Conservation (phyloP, 2,113 vertebrate genomes). For the Leucoraja erinaceus region DNA sequence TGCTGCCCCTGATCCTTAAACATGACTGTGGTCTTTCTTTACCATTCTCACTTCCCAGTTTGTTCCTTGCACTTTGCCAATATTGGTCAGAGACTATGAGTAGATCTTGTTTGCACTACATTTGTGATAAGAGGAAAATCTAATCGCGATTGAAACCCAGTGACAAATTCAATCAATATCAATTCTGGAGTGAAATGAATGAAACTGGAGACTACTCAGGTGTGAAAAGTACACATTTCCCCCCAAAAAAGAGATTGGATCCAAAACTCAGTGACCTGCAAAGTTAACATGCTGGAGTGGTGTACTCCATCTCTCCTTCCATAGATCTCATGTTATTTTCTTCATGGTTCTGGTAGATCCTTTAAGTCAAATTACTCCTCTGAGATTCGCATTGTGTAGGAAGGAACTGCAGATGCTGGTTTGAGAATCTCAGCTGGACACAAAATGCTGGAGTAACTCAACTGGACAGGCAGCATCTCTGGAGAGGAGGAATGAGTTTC, state of each 20-base stretch:
- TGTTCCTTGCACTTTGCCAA: neutral
- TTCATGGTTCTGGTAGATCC: neutral
- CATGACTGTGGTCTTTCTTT: neutral
- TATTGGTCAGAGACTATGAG: neutral
- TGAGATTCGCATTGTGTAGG: neutral
- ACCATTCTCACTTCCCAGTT: neutral
- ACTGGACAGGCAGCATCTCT: too few relatives aligned
- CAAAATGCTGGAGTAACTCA: too few relatives aligned
- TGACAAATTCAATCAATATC: slow-evolving; percentile 31
- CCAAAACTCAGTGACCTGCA: slow-evolving; percentile 29
- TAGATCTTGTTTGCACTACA: neutral
- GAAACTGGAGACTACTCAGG: neutral
- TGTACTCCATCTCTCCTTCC: neutral
- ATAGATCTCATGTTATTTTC: neutral
- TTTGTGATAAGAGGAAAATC: slow-evolving; percentile 12
- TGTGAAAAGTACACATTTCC: slow-evolving; percentile 15
- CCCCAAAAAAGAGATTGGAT: neutral
- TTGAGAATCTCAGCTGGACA: too few relatives aligned
- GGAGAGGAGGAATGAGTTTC: too few relatives aligned
- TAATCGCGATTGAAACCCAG: slow-evolving; percentile 3
- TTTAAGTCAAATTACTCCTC: neutral
- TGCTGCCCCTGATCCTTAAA: neutral
- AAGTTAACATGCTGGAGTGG: neutral
- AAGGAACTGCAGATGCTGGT: too few relatives aligned
- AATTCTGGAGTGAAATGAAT: slow-evolving; percentile 14